Conservation (phyloP, 2,888 invertebrate genomes). For the Idaea straminata region DNA sequence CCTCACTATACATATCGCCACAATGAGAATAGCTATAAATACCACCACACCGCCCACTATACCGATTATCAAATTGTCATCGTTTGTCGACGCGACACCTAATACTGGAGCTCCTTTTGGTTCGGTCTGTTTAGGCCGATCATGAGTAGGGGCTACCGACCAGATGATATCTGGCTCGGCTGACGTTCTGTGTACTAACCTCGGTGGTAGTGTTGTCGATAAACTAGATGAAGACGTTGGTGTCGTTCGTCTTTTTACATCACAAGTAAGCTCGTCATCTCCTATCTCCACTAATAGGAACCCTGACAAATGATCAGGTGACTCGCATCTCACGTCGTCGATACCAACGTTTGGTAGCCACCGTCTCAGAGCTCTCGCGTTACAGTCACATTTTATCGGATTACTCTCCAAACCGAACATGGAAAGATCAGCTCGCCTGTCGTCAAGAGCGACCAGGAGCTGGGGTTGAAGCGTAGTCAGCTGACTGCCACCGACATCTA, state of each 20-base stretch:
- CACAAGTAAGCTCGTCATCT: constrained; percentile 91
- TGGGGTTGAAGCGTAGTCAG: constrained; percentile 88
- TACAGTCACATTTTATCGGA: constrained; percentile 93
- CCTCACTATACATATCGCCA: constrained; percentile 93
- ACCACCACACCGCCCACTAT: constrained; percentile 96
- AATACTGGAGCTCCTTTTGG: constrained; percentile 81
- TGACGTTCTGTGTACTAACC: constrained; percentile 81
- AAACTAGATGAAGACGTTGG: constrained; percentile 60
- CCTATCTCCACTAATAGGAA: constrained; percentile 86
- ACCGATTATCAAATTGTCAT: constrained; percentile 96
- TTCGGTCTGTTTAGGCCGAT: constrained; percentile 79
- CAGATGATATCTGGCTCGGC: constrained; percentile 94
- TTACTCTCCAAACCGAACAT: constrained; percentile 88
- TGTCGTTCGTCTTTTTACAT: constrained; percentile 81
- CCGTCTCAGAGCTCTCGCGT: constrained; percentile 87
- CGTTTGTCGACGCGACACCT: constrained; percentile 83
- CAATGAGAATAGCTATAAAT: constrained; percentile 92
- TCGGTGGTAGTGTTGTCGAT: constrained; percentile 68
- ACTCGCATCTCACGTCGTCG: constrained; percentile 82
- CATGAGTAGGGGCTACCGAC: constrained; percentile 88
- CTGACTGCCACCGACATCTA: constrained; percentile 90
- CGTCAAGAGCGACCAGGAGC: constrained; percentile 89
- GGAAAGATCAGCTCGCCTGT: constrained; percentile 86
- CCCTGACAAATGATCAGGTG: constrained; percentile 85
- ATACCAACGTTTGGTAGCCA: constrained; percentile 86